Evolutionary conservation across 1,140 invertebrate genomes (phyloP), one percentile per base, ranked within the genome.

Genomic region (Plodia interpunctella): DNA sequence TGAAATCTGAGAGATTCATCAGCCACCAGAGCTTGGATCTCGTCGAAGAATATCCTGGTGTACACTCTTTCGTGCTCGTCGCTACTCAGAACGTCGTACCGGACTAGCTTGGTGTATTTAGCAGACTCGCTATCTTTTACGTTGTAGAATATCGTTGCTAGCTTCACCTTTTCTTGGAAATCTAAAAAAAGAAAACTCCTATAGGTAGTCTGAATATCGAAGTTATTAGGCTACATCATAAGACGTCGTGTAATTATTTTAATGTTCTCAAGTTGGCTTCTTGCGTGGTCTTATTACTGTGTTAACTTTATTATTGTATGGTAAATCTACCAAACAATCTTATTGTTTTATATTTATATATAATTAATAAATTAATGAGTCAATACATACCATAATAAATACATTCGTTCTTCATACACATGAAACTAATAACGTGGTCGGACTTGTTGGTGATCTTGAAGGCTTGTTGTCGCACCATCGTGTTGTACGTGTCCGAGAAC

Each of bases 381-480:
- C 2, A 44, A 44, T 15, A 28, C 55, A 53, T 72, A 85, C 86
- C 86, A 52, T 78, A 63, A 59, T 68, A 76, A 11, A 87, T 70
- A 51, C 70, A 73, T 30, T 81, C 76, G 57, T 89, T 87, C 64
- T 87, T 89, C 86, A 89, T 87, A 57, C 78, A 87, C 70, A 78
- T 75, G 50, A 81, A 89, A 0, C 76, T 83, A 1, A 89, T 63
- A 10, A 78, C 6, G 58, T 80, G 71, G 50, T 83, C 62, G 3
- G 86, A 89, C 65, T 80, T 86, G 53, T 89, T 89, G 2, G 56
- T 80, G 13, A 89, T 80, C 60, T 87, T 89, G 28, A 83, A 79
- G 0, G 72, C 76, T 55, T 83, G 76, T 51, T 87, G 83, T 5
- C 83, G 74, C 11, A 76, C 75, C 76, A 86, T 80, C 11, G 81